Conservation (phyloP, 2,888 invertebrate genomes). For the Coleophora flavipennella region DNA sequence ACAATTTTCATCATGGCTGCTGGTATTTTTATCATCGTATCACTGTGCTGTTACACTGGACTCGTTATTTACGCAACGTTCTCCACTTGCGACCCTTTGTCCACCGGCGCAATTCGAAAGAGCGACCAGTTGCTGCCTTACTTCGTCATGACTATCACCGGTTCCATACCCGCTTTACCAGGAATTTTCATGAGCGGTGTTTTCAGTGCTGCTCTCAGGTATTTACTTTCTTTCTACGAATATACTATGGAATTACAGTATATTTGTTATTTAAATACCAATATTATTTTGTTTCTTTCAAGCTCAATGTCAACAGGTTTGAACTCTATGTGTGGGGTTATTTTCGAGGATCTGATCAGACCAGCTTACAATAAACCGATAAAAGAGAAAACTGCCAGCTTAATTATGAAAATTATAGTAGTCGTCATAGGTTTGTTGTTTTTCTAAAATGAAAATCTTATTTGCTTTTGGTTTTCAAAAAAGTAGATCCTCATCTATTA, state of each 20-base stretch:
- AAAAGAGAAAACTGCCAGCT: constrained; percentile 76
- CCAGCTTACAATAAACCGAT: constrained; percentile 76
- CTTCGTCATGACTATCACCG: constrained; percentile 86
- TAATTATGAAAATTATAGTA: constrained; percentile 80
- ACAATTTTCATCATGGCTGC: constrained; percentile 82
- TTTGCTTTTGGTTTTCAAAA: background rate
- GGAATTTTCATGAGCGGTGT: constrained; percentile 90
- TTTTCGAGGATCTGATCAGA: constrained; percentile 81
- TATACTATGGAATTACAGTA: no score
- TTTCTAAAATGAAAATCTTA: background rate
- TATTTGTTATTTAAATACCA: no score
- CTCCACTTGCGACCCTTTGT: constrained; percentile 87
- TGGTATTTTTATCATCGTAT: constrained; percentile 82
- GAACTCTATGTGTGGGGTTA: constrained; percentile 83
- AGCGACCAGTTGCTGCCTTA: constrained; percentile 84
- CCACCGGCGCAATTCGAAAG: constrained; percentile 78
- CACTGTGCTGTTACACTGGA: constrained; percentile 87
- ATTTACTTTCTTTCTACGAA: constrained; percentile 18
- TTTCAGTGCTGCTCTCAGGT: constrained; percentile 90
- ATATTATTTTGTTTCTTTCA: constrained; percentile 18
- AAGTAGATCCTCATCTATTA: background rate
- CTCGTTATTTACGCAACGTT: constrained; percentile 90
- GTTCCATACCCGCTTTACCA: constrained; percentile 82
- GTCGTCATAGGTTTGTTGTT: constrained; percentile 66
- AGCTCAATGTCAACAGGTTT: constrained; percentile 85